Conservation (phyloP, 2,888 invertebrate genomes). For the Lymantria monacha region DNA sequence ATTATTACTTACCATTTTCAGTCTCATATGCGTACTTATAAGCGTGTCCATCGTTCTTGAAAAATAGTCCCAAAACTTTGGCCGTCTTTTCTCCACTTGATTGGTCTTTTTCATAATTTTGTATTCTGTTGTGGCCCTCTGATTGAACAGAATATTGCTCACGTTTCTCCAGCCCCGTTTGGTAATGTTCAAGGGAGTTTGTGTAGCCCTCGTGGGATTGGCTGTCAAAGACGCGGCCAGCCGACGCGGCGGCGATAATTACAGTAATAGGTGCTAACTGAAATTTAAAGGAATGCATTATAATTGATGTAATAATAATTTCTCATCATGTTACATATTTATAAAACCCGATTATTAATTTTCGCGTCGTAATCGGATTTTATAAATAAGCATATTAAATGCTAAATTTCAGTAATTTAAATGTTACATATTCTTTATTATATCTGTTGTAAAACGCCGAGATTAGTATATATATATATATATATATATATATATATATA, state of each 20-base stretch:
- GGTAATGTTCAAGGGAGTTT: slow-evolving; percentile 51
- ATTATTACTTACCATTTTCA: slow-evolving; percentile 76
- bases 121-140: slow-evolving; percentile 33
- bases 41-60: slow-evolving; percentile 54
- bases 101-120: slow-evolving; percentile 6
- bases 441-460: no score
- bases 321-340: no score
- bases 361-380: no score
- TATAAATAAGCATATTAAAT: no score
- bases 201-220: slow-evolving; percentile 40
- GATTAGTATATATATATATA: no score
- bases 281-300: slow-evolving; percentile 18
- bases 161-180: slow-evolving; percentile 51
- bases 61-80: slow-evolving; percentile 51
- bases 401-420: no score
- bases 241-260: slow-evolving; percentile 55
- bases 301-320: background rate
- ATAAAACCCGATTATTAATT: no score
- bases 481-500: no score
- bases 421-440: no score
- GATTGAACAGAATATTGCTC: slow-evolving; percentile 48
- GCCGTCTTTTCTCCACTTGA: slow-evolving; percentile 45
- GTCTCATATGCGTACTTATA: slow-evolving; percentile 82
- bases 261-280: slow-evolving; percentile 54
- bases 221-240: slow-evolving; percentile 47